phyloP scores from a whole-genome alignment of 2,113 vertebrate genomes.

The Pantherophis guttatus region DNA sequence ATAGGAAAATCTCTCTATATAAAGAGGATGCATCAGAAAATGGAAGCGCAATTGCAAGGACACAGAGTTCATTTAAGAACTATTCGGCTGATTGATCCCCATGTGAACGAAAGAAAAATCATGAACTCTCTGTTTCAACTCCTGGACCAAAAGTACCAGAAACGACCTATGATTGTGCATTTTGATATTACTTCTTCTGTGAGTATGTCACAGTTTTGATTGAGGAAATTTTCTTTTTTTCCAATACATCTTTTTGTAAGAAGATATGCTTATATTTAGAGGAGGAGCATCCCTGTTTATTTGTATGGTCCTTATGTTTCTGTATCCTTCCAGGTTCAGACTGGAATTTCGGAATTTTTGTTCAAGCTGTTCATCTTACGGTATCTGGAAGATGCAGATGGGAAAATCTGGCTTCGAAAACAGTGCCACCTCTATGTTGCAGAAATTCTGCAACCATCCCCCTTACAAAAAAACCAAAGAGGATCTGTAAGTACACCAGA shows the following conservation, averaged over 20 bases:
- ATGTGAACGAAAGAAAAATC: constrained; percentile 81
- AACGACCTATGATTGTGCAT: constrained; percentile 80
- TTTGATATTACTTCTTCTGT: constrained; percentile 93
- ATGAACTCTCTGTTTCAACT: constrained; percentile 75
- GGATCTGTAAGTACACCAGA: constrained; percentile 63
- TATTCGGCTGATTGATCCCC: constrained; percentile 81
- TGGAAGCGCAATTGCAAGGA: constrained; percentile 52
- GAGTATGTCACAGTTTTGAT: constrained; percentile 49
- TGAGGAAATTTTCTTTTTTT: neutral
- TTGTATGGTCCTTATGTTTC: neutral
- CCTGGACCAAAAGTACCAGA: constrained; percentile 57
- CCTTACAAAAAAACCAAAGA: constrained; percentile 46
- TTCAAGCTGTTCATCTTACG: constrained; percentile 89
- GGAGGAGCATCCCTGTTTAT: neutral
- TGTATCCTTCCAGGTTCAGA: constrained; percentile 75
- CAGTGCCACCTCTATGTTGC: constrained; percentile 83
- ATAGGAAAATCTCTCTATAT: constrained; percentile 93
- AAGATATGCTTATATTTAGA: neutral
- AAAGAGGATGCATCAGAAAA: constrained; percentile 74
- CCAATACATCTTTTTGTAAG: neutral
- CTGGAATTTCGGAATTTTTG: constrained; percentile 84
- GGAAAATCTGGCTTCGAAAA: constrained; percentile 87
- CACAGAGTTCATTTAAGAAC: constrained; percentile 67
- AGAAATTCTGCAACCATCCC: constrained; percentile 77
- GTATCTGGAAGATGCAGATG: constrained; percentile 80